phyloP scores from a whole-genome alignment of 2,797 vertebrate genomes.

The Agapornis canus region DNA sequence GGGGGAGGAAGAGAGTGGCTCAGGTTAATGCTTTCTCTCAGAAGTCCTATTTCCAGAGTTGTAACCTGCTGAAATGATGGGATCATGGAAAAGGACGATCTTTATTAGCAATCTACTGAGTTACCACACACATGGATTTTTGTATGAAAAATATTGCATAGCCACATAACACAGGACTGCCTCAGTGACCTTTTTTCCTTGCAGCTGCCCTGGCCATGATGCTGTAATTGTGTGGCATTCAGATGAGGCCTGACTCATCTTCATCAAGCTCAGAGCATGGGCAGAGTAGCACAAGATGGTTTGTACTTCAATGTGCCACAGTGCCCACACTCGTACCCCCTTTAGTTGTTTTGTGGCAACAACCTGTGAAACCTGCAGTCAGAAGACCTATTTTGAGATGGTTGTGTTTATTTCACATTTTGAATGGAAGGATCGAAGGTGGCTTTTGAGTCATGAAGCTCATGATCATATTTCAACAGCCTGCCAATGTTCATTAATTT shows the following conservation, averaged over 20 bases:
- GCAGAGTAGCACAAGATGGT: neutral
- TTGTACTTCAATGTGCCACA: neutral
- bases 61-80: neutral
- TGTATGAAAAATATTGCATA: neutral
- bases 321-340: neutral
- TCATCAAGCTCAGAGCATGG: neutral
- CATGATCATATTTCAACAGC: neutral
- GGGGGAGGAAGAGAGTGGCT: neutral
- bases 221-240: neutral
- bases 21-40: neutral
- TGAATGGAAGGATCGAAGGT: neutral
- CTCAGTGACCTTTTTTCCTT: neutral
- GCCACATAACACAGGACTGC: neutral
- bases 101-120: neutral
- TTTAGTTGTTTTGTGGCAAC: neutral
- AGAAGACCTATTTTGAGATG: neutral
- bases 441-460: neutral
- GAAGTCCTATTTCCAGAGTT: neutral
- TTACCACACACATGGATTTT: rapidly evolving
- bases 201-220: neutral
- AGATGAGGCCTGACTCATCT: neutral
- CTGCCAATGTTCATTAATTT: neutral
- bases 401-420: neutral
- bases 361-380: neutral
- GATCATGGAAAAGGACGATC: neutral